A percentile compares a stretch with the other conserved stretches of the same genome.
Evolutionary conservation across 2,888 invertebrate genomes (phyloP).

Genomic region (Acronicta psi): DNA sequence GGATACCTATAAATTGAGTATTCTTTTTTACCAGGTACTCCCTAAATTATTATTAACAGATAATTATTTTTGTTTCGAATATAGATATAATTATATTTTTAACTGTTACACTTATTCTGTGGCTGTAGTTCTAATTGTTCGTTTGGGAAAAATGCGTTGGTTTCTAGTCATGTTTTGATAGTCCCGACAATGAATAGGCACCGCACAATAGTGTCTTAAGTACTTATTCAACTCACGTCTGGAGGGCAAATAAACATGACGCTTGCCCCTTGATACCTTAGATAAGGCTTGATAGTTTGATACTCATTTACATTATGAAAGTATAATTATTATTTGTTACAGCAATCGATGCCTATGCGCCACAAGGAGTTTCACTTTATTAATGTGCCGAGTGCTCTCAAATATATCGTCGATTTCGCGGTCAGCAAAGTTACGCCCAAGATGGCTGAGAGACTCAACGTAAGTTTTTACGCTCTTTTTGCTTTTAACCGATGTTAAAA

Average conservation of each 20-base stretch:
- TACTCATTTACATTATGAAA: constrained; percentile 34
- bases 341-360: constrained; percentile 94
- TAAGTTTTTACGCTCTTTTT: constrained; percentile 72
- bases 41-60: no score
- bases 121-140: no score
- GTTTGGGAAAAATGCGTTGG: no score
- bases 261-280: constrained; percentile 16
- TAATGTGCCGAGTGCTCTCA: constrained; percentile 92
- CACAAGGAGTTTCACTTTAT: constrained; percentile 93
- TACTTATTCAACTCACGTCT: constrained; percentile 40
- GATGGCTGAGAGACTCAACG: constrained; percentile 91
- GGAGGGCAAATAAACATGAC: constrained; percentile 43
- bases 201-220: not conserved
- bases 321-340: constrained; percentile 61
- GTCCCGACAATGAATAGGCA: no score
- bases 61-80: no score
- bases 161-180: no score
- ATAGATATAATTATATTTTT: no score
- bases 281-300: no score
- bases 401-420: constrained; percentile 93
- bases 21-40: no score
- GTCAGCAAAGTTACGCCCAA: constrained; percentile 92
- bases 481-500: no score
- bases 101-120: no score
- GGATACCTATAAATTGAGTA: no score